Evolutionary conservation across 53 echinoderm and acorn worm genomes (phyloP).

Genomic region (Antedon mediterranea): DNA sequence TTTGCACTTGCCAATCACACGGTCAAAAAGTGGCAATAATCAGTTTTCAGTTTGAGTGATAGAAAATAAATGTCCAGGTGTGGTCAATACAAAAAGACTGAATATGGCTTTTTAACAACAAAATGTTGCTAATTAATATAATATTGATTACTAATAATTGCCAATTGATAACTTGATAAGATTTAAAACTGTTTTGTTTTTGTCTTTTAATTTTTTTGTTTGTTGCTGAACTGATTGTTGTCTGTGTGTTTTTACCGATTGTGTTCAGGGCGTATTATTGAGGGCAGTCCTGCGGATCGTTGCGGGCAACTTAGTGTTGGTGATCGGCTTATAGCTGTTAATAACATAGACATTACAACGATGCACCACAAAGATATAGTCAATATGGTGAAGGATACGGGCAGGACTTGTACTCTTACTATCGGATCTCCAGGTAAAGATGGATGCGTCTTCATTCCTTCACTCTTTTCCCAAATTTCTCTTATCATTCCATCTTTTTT

Average conservation of each 20-base stretch:
- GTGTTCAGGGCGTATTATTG: slow-evolving; percentile 68
- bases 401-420: slow-evolving; percentile 60
- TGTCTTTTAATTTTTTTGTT: not conserved
- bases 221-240: not conserved
- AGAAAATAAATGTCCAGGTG: too few species aligned
- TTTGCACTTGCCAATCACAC: too few species aligned
- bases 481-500: too few species aligned
- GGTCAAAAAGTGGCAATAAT: too few species aligned
- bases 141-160: too few species aligned
- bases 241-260: not conserved
- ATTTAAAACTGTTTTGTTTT: not conserved
- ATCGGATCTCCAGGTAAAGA: slow-evolving; percentile 75
- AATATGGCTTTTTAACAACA: too few species aligned
- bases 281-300: slow-evolving; percentile 88
- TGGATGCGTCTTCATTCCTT: not conserved
- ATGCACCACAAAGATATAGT: slow-evolving; percentile 92
- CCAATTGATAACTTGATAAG: too few species aligned
- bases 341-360: slow-evolving; percentile 59
- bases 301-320: slow-evolving; percentile 68
- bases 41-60: too few species aligned
- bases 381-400: slow-evolving; percentile 95
- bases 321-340: slow-evolving; percentile 79
- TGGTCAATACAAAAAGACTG: too few species aligned
- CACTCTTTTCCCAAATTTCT: not conserved
- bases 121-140: too few species aligned